These are phyloP conservation scores for Atherix ibis DNA, from an alignment of 2,888 invertebrate species.

Conservation along the genomic window DNA sequence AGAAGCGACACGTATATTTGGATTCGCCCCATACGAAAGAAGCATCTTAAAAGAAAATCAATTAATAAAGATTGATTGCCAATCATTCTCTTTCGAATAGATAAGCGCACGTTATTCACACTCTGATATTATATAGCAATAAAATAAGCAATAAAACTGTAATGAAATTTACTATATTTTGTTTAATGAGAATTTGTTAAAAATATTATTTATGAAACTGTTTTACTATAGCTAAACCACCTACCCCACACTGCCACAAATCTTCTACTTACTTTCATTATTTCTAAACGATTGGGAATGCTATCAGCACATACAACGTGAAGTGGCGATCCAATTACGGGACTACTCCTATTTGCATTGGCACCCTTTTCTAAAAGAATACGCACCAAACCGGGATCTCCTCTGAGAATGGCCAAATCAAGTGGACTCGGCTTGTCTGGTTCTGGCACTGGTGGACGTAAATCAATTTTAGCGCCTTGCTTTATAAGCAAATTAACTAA, in stretches of 20 bases:
- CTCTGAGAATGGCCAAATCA: conserved; percentile 71
- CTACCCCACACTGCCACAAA: background rate
- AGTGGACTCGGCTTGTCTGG: conserved; percentile 63
- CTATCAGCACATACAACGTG: conserved; percentile 73
- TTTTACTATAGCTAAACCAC: background rate
- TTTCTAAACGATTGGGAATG: conserved; percentile 50
- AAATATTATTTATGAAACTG: background rate
- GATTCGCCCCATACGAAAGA: conserved; percentile 55
- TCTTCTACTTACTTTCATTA: conserved; percentile 32
- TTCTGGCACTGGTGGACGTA: conserved; percentile 38
- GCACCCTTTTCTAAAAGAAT: conserved; percentile 57
- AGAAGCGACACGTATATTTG: conserved; percentile 57
- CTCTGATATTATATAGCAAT: no score
- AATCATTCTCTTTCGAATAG: background rate
- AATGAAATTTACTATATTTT: no score
- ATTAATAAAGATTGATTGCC: background rate
- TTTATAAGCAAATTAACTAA: conserved; percentile 67
- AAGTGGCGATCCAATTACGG: conserved; percentile 64
- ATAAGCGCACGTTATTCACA: background rate
- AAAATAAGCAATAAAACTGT: no score
- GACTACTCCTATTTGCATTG: conserved; percentile 62
- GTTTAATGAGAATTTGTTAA: no score
- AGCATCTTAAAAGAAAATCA: conserved; percentile 36
- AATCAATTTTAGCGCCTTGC: conserved; percentile 60
- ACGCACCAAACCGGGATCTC: conserved; percentile 55